Conservation (phyloP, 2,113 vertebrate genomes). For the Salvator merianae region DNA sequence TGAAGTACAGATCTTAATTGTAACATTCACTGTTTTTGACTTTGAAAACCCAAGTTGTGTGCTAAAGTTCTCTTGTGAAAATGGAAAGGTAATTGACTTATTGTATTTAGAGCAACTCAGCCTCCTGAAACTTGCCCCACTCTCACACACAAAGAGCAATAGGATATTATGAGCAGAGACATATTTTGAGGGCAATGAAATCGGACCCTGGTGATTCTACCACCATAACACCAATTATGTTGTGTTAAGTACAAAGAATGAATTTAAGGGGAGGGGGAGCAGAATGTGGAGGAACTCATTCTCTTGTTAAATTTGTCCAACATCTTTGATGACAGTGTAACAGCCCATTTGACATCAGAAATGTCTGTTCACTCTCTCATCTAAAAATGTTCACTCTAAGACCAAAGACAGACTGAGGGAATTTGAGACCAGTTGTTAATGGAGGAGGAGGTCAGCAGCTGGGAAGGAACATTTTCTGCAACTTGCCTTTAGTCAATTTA, state of each 20-base stretch:
- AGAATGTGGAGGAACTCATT: slow-evolving; percentile 44
- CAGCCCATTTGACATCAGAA: slow-evolving; percentile 47
- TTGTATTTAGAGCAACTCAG: background rate
- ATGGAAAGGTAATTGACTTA: background rate
- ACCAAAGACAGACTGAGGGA: slow-evolving; percentile 41
- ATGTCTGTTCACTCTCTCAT: slow-evolving; percentile 39
- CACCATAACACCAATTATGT: background rate
- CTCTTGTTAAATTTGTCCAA: slow-evolving; percentile 59
- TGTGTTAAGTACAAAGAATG: slow-evolving; percentile 40
- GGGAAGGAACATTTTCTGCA: slow-evolving; percentile 52
- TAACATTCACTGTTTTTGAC: background rate
- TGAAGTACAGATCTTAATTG: no score
- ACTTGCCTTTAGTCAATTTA: slow-evolving; percentile 63
- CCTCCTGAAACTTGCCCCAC: background rate
- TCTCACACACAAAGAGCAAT: no score
- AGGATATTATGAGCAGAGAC: background rate
- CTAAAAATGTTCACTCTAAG: slow-evolving; percentile 37
- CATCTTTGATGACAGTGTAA: slow-evolving; percentile 59
- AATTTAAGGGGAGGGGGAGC: slow-evolving; percentile 33
- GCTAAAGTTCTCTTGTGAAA: background rate
- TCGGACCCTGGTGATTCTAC: slow-evolving; percentile 4
- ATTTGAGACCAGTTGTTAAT: slow-evolving; percentile 56
- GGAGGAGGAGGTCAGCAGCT: slow-evolving; percentile 60
- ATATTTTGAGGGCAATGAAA: slow-evolving; percentile 9
- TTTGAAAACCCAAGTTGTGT: background rate